These are phyloP conservation scores for Mimumesa dahlbomi DNA, from an alignment of 2,888 invertebrate genomes.

Conservation along the genomic window DNA sequence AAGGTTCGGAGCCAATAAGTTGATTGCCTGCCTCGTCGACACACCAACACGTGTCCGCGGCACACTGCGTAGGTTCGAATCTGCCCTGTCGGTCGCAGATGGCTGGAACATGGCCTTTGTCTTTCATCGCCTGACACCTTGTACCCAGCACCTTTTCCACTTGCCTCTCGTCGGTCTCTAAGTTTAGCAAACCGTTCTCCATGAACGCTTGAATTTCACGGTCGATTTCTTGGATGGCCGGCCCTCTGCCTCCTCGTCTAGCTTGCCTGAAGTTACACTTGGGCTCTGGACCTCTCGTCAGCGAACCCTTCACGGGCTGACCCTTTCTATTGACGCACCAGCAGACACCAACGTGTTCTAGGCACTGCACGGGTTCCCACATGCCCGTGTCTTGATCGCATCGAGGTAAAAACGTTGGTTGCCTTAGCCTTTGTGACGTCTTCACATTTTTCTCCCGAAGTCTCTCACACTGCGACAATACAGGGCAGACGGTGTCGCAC, in stretches of 20 bases:
- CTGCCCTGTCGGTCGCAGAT: conserved; percentile 87
- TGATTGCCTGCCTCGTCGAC: conserved; percentile 92
- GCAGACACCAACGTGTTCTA: conserved; percentile 89
- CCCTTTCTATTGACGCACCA: conserved; percentile 94
- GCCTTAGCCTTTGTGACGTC: conserved; percentile 86
- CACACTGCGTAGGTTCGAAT: conserved; percentile 89
- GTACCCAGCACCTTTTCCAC: conserved; percentile 80
- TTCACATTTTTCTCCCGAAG: conserved; percentile 89
- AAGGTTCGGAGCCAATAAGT: conserved; percentile 83
- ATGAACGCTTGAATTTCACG: conserved; percentile 73
- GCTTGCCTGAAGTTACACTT: conserved; percentile 91
- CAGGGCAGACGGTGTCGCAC: conserved; percentile 91
- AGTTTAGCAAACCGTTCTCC: conserved; percentile 68
- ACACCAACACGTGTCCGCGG: conserved; percentile 89
- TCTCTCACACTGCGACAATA: conserved; percentile 90
- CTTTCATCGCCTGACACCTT: conserved; percentile 83
- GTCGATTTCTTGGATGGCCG: conserved; percentile 71
- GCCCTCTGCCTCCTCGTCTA: conserved; percentile 81
- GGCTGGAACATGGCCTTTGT: conserved; percentile 79
- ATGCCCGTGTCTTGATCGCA: conserved; percentile 87
- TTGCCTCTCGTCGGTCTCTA: conserved; percentile 65
- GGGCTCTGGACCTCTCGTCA: conserved; percentile 88
- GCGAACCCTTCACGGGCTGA: conserved; percentile 89
- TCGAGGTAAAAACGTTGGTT: conserved; percentile 89
- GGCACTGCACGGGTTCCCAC: conserved; percentile 92